Conservation (phyloP, 2,797 vertebrate species). For the Danio jaintianensis region DNA sequence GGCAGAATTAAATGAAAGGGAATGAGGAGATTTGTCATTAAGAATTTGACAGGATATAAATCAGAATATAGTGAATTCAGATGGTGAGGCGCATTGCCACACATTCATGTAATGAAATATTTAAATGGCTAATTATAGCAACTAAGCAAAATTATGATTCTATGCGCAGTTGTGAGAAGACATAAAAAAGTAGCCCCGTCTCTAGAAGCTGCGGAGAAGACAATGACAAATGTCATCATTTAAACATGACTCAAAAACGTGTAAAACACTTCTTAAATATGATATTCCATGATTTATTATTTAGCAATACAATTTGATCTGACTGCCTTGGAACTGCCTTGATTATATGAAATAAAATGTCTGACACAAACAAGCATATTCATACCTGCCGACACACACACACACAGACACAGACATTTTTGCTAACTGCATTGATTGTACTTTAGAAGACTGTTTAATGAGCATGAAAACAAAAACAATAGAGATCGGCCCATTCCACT, state of each 20-base stretch:
- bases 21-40: slow-evolving; percentile 46
- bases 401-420: slow-evolving; percentile 23
- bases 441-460: slow-evolving; percentile 67
- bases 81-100: slow-evolving; percentile 25
- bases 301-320: slow-evolving; percentile 21
- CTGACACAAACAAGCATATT: slow-evolving; percentile 6
- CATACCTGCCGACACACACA: slow-evolving; percentile 11
- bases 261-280: neutral
- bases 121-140: slow-evolving; percentile 45
- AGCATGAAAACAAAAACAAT: slow-evolving; percentile 64
- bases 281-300: neutral
- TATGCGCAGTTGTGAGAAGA: no score
- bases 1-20: slow-evolving; percentile 37
- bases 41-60: slow-evolving; percentile 45
- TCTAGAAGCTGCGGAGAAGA: slow-evolving; percentile 1
- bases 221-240: neutral
- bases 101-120: slow-evolving; percentile 41
- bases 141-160: slow-evolving; percentile 34
- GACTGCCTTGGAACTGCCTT: no score
- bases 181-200: slow-evolving; percentile 1
- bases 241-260: slow-evolving; percentile 46
- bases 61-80: slow-evolving; percentile 34
- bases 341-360: neutral
- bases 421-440: slow-evolving; percentile 65
- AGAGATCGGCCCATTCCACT: slow-evolving; percentile 59